Evolutionary conservation across 2,797 vertebrate species (phyloP), one percentile per base, ranked within the genome.

Genomic region (Neosalanx taihuensis): DNA sequence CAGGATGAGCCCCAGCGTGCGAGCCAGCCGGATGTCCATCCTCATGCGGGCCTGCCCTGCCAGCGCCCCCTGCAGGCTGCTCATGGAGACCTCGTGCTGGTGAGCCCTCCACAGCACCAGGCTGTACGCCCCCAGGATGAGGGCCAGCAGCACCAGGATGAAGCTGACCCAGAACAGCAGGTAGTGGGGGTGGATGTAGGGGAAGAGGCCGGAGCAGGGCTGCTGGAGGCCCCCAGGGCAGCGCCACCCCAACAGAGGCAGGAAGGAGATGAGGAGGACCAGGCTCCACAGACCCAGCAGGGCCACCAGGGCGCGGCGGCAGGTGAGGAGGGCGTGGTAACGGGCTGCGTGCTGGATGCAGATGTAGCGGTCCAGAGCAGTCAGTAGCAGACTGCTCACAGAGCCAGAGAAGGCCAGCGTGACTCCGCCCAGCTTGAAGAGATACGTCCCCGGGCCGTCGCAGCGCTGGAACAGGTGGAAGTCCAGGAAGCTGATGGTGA

Each of bases 181-280:
- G n/a, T 97, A 99, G 6, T 1, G 77, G 3, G 69, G 81, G 37
- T 91, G 91, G 73, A 98, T 89, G 56, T 95, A 92, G 0, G 97
- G 97, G 77, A 98, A 97, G 5, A 99, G 92, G 66, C 79, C 63
- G 0, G 95, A 98, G 83, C 97, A 98, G 3, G 85, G 58, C 0
- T 85, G 86, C 1, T 59, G 5, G 1, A 93, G 82, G 0, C 15
- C 78, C 0, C 93, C 93, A 23, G 66, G 71, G 82, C 97, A 99
- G 75, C 92, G 95, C 96, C 96, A 97, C 31, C 97, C 97, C 89
- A 97, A 88, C 41, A 98, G 84, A 0, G 97, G 97, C 79, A 96
- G 81, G 83, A 88, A 95, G 49, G 96, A 93, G 4, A 95, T 87
- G 35, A 94, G 6, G 0, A 86, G 81, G 0, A 91, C 93, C 41